phyloP scores from a whole-genome alignment of 2,797 vertebrate species.

The Aotus griseimembra region DNA sequence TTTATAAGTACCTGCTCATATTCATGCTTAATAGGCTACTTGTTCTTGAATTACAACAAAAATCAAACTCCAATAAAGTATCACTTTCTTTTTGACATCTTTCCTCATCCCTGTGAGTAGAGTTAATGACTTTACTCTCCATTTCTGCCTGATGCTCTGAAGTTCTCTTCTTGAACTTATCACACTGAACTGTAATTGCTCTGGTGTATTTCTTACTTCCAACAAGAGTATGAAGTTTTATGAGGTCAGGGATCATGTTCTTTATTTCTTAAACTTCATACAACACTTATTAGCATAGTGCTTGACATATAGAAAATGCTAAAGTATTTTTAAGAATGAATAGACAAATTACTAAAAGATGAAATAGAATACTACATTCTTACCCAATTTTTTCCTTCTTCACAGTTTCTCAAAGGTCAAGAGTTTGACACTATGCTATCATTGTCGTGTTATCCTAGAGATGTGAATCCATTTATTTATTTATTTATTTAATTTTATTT shows the following conservation, averaged over 20 bases:
- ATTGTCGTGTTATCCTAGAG: not conserved
- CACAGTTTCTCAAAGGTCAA: not conserved
- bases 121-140: not conserved
- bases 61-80: not conserved
- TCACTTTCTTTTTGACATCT: not conserved
- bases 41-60: constrained; percentile 10
- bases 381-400: not conserved
- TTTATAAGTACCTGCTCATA: not conserved
- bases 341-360: not conserved
- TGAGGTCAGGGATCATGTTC: not conserved
- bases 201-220: not conserved
- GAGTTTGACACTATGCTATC: not conserved
- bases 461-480: not conserved
- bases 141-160: not conserved
- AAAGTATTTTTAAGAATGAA: not conserved
- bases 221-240: not conserved
- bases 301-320: not conserved
- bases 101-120: not conserved
- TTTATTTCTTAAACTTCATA: not conserved
- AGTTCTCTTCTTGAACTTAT: not conserved
- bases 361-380: not conserved
- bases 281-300: not conserved
- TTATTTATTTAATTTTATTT: too few species aligned
- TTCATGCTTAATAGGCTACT: not conserved
- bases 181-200: not conserved